Evolutionary conservation across 2,113 vertebrate genomes (phyloP), one percentile per base, ranked within the genome.

Genomic region (Notarius quadriscutis): DNA sequence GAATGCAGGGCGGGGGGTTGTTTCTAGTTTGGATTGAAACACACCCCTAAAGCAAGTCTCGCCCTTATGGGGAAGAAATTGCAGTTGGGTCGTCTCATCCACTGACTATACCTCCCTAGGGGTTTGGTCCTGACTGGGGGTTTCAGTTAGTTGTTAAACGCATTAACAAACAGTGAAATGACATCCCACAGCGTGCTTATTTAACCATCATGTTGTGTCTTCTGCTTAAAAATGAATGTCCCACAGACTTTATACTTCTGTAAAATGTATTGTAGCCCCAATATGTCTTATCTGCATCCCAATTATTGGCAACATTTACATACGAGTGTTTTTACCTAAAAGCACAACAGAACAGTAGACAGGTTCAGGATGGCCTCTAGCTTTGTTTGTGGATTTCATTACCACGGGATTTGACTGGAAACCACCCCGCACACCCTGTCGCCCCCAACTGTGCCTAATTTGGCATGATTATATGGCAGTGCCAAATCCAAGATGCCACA

Each of bases 401-500:
- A 51, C 25, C n/a, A 5, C 20, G 20, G 15, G 10, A 3, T 34
- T 34, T 57, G 78, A 80, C 27, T 58, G 4, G 34, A 80, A 57
- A 63, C 60, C 86, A 86, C 87, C 84, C 89, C 84, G 2, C 53
- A 30, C 27, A 58, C 57, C 57, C 57, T 62, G 14, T 62, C 6
- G 30, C 89, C 20, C 18, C 82, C 17, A 50, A 87, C 87, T 87
- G 85, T 90, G 91, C 87, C 89, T 91, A 91, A 92, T 90, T 87
- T 89, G 78, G 88, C 88, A 88, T 85, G 84, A 84, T 90, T 91
- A 93, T 92, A 90, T 93, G 89, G 92, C 89, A 92, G 89, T 81
- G 85, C 89, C 90, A 78, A 87, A 84, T 89, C 86, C 88, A 92
- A 91, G 91, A 92, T 90, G 91, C 90, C 93, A 91, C 11, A 88